Evolutionary conservation across 2,888 invertebrate genomes (phyloP), one percentile per base, ranked within the genome.

Genomic region (Sinelater perroti): DNA sequence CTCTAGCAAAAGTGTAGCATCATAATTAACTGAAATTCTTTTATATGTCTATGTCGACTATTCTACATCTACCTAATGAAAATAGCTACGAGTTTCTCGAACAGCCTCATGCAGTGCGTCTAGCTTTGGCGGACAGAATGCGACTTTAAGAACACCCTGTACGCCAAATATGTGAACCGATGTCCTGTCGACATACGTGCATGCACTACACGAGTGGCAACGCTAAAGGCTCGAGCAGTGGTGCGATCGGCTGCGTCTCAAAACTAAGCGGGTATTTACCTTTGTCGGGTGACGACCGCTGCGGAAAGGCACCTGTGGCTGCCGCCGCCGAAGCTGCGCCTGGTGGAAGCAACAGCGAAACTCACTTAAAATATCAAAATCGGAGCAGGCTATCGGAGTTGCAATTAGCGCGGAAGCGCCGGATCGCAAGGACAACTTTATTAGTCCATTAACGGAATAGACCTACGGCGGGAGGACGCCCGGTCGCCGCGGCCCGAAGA

Each of bases 401-500:
- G 13, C 16, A 36, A 33, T 38, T 28, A 36, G 17, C 20, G 4
- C 6, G 21, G 33, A 52, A 52, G 42, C 31, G 30, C 11, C 26
- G 26, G 24, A 44, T 52, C 51, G 26, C 42, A 11, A 31, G 20
- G 24, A 10, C 28, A 40, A 28, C 30, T 38, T 40, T 51, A 51
- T 21, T 40, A 51, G 42, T 51, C 51, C 51, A 54, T 54, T 54
- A 54, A 31, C 20, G 11, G 16, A 46, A 54, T 54, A 46, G 38
- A 54, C 28, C 26, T 40, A 40, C 40, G 24, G 24, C 11, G 36
- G 31, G 31, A 26, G 50, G 11, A 33, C 14, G 52, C 44, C 53
- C 26, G 11, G 53, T 45, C 36, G 36, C 33, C 28, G 35, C 53
- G 24, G 53, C 44, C 16, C 35, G 13, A 17, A 13, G 49, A 36